phyloP scores from a whole-genome alignment of 2,888 invertebrate species.

The Meliscaeva auricollis region DNA sequence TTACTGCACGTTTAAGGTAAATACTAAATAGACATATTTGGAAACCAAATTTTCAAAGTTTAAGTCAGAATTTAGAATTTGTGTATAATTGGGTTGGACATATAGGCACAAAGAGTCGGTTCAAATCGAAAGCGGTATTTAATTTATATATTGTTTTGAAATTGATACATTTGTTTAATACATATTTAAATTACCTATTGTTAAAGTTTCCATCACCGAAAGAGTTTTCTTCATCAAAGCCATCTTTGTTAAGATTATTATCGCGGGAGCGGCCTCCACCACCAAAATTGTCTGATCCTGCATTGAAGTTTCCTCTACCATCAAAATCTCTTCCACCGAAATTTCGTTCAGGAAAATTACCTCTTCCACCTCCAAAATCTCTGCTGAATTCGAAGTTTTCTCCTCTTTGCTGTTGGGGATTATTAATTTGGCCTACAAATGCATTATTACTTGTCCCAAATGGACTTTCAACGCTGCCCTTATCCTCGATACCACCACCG shows the following conservation, averaged over 20 bases:
- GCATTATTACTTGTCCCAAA: slow-evolving; percentile 12
- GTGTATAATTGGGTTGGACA: too few relatives aligned
- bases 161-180: background rate
- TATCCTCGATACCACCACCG: slow-evolving; percentile 32
- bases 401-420: slow-evolving; percentile 30
- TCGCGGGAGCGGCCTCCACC: slow-evolving; percentile 27
- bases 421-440: slow-evolving; percentile 23
- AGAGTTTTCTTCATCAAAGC: slow-evolving; percentile 15
- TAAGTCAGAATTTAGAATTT: too few relatives aligned
- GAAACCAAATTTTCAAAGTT: too few relatives aligned
- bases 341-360: slow-evolving; percentile 64
- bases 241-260: background rate
- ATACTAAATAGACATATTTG: too few relatives aligned
- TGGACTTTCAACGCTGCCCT: slow-evolving; percentile 75
- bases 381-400: slow-evolving; percentile 59
- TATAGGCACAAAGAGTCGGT: too few relatives aligned
- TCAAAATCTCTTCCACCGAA: slow-evolving; percentile 3
- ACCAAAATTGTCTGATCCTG: slow-evolving; percentile 37
- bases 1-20: too few relatives aligned
- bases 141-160: too few relatives aligned
- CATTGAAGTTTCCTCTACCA: slow-evolving; percentile 5
- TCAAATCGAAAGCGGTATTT: too few relatives aligned
- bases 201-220: slow-evolving; percentile 65
- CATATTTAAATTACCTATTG: slow-evolving; percentile 51
- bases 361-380: slow-evolving; percentile 35